These are phyloP conservation scores for Phylloscopus trochilus DNA, from an alignment of 2,113 vertebrate species.

Conservation along the genomic window DNA sequence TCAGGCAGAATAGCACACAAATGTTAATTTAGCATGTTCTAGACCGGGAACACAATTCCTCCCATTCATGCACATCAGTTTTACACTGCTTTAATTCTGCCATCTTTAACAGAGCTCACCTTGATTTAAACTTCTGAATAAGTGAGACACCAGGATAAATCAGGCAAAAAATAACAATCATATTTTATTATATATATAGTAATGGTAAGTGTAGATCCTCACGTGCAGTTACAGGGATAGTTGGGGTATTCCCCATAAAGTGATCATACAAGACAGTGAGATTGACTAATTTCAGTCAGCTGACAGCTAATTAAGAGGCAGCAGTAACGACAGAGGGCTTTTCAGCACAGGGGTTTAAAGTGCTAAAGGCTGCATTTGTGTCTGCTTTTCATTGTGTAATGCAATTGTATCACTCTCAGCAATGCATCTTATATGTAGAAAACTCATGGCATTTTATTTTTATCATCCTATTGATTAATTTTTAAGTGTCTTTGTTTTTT, in stretches of 20 bases:
- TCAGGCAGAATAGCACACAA: conserved; percentile 17
- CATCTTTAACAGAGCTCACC: neutral
- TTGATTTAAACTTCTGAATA: neutral
- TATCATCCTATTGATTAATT: neutral
- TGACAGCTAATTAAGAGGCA: neutral
- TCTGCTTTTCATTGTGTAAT: neutral
- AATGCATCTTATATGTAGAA: neutral
- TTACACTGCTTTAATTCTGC: neutral
- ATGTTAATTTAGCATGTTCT: conserved; percentile 46
- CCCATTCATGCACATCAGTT: neutral
- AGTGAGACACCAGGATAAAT: neutral
- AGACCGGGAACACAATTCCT: neutral
- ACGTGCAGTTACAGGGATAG: rapidly evolving
- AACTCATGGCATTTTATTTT: neutral
- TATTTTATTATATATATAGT: neutral
- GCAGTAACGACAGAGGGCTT: neutral
- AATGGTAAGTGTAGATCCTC: neutral
- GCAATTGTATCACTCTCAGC: neutral
- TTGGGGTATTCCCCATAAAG: neutral
- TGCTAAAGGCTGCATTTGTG: neutral
- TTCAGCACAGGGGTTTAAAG: neutral
- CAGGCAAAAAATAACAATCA: neutral
- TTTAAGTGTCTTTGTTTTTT: neutral
- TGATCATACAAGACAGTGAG: neutral
- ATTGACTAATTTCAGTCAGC: neutral